A percentile compares a stretch with the other conserved stretches of the same genome.
Conservation (phyloP, 2,888 invertebrate genomes). For the Catocala fraxini region DNA sequence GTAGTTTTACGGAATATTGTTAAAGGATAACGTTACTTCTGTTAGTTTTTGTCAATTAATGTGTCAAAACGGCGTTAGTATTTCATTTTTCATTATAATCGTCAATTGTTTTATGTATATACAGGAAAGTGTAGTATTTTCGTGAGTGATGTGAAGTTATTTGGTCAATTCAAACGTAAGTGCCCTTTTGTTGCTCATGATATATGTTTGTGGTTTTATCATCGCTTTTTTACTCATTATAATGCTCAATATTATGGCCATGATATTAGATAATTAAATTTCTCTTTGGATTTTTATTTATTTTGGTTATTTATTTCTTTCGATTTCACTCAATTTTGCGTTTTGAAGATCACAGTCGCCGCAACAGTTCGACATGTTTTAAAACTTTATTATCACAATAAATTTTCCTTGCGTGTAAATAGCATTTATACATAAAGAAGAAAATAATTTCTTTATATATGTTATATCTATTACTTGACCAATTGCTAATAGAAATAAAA, state of each 20-base stretch:
- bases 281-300: conserved; percentile 74
- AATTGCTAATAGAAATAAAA: conserved; percentile 37
- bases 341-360: conserved; percentile 33
- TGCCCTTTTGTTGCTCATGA: conserved; percentile 81
- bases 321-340: conserved; percentile 34
- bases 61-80: conserved; percentile 69
- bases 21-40: conserved; percentile 75
- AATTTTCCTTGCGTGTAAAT: conserved; percentile 26
- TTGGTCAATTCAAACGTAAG: conserved; percentile 81
- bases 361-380: conserved; percentile 38
- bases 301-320: conserved; percentile 68
- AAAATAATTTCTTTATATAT: conserved; percentile 23
- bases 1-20: conserved; percentile 78
- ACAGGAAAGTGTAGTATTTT: conserved; percentile 59
- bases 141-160: conserved; percentile 71
- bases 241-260: conserved; percentile 85
- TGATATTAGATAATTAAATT: conserved; percentile 81
- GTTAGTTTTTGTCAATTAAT: conserved; percentile 84
- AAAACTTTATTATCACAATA: conserved; percentile 45
- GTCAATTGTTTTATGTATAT: conserved; percentile 80
- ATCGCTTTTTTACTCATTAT: conserved; percentile 80
- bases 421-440: conserved; percentile 30
- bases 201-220: conserved; percentile 63
- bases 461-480: conserved; percentile 31
- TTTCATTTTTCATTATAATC: conserved; percentile 69